Evolutionary conservation across 2,113 vertebrate genomes (phyloP).

Genomic region (Muntiacus muntjak): DNA sequence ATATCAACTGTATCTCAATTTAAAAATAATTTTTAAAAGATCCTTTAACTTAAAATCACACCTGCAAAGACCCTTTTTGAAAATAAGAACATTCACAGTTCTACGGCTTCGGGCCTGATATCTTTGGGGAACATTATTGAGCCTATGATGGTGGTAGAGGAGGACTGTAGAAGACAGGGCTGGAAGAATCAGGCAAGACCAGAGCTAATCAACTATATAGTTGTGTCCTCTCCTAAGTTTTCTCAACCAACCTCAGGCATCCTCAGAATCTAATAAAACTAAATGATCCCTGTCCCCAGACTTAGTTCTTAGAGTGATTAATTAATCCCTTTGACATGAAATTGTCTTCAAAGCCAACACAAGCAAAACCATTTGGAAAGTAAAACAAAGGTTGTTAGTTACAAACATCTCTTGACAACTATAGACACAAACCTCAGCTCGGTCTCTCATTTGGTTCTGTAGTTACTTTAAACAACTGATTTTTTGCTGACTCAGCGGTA

Average conservation of each 20-base stretch:
- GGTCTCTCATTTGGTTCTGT: neutral
- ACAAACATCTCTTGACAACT: neutral
- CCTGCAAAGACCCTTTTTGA: neutral
- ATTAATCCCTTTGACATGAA: neutral
- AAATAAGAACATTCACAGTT: neutral
- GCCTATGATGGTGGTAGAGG: neutral
- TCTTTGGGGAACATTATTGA: neutral
- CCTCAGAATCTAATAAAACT: neutral
- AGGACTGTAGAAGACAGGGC: neutral
- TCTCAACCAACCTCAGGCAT: neutral
- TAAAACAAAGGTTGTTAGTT: neutral
- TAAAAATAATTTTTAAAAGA: neutral
- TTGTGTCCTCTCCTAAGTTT: neutral
- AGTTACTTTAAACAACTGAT: neutral
- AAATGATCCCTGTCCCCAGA: neutral
- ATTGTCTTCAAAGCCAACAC: neutral
- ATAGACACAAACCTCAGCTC: neutral
- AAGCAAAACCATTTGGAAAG: neutral
- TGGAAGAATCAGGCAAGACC: neutral
- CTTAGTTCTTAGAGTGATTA: neutral
- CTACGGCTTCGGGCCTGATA: neutral
- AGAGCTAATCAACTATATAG: neutral
- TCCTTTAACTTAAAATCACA: constrained; percentile 3
- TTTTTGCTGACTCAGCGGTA: neutral
- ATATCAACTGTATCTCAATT: neutral